Evolutionary conservation across 2,888 invertebrate species (phyloP), one percentile per base, ranked within the genome.

Genomic region (Drosophila helvetica): DNA sequence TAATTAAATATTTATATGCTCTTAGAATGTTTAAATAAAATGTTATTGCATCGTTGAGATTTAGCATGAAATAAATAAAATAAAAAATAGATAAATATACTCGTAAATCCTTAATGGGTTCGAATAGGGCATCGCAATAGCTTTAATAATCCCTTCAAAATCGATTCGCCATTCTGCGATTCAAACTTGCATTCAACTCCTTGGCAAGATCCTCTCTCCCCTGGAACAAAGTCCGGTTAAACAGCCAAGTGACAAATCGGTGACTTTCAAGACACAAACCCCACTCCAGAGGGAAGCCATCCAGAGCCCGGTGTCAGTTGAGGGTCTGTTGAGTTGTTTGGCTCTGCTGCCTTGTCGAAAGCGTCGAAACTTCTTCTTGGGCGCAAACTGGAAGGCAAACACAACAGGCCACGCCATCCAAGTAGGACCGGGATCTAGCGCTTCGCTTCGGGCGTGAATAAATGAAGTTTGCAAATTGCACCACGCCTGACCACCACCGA

Each of bases 381-480:
- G 54, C 68, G 22, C 64, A 72, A 80, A 74, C 85, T 76, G 61
- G 61, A 60, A 81, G 38, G 38, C 15, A 38, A 38, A 15, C 38
- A 80, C 87, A 83, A 75, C 80, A 83, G 64, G 7, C 17, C n/a
- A 47, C 43, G 51, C 30, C 15, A 30, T n/a, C 15, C 15, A 48
- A 51, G 51, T 33, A 67, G 64, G 54, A 61, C 60, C 48, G 57
- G 72, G 46, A 71, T 62, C 72, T 79, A 77, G 73, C 64, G 66
- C 73, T 73, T 86, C 80, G 88, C 87, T 84, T 63, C 74, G 77
- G 84, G 84, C 84, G 84, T 85, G 89, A 85, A 85, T 85, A 85
- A 85, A 85, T 85, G 89, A 85, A 85, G 84, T 85, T 85, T 88
- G 89, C 84, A 88, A 88, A 84, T 84, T 84, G 89, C 84, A 84